phyloP scores from a whole-genome alignment of 2,888 invertebrate genomes.

The Allolobophora icterica region DNA sequence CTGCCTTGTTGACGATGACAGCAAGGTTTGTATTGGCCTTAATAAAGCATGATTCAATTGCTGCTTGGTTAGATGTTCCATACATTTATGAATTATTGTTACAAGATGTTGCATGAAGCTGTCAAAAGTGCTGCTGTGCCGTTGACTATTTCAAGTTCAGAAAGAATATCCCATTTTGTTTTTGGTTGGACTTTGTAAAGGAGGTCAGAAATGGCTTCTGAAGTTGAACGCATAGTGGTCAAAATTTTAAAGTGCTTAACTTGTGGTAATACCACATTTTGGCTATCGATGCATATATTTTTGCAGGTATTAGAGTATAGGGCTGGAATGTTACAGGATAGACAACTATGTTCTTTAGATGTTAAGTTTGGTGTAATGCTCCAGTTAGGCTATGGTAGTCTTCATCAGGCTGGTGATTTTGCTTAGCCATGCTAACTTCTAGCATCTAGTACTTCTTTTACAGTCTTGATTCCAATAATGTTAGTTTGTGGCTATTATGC shows the following conservation, averaged over 20 bases:
- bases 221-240: not conserved
- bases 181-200: not conserved
- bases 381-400: not conserved
- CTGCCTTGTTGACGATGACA: conserved; percentile 95
- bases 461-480: not conserved
- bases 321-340: not conserved
- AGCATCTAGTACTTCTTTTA: not conserved
- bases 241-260: not conserved
- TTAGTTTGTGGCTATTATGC: not conserved
- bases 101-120: not conserved
- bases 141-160: not conserved
- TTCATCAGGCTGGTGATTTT: not conserved
- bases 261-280: not conserved
- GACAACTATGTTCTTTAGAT: not conserved
- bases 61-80: not conserved
- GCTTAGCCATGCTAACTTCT: too few relatives aligned
- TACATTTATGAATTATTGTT: not conserved
- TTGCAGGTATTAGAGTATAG: not conserved
- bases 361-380: not conserved
- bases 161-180: not conserved
- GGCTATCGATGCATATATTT: not conserved
- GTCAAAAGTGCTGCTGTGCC: not conserved
- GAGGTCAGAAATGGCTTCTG: not conserved
- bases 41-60: not conserved
- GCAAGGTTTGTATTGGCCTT: conserved; percentile 70